A percentile compares a stretch with the other conserved stretches of the same genome.
These are phyloP conservation scores for Hylaea fasciaria DNA, from an alignment of 2,888 invertebrate genomes.

Conservation along the genomic window DNA sequence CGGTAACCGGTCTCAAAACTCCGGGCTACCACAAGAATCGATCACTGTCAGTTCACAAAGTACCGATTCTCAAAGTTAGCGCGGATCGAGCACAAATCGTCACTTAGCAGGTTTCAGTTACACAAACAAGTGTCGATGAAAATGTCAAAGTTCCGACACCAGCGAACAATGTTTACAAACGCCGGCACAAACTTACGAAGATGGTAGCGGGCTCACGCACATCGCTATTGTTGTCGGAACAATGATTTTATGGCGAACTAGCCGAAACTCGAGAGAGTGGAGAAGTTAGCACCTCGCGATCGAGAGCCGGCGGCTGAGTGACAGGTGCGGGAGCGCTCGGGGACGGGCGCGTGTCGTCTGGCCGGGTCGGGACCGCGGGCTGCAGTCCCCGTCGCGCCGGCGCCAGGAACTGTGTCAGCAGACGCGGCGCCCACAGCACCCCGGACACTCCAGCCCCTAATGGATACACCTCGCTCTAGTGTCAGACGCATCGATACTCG, in stretches of 20 bases:
- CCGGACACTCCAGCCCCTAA: conserved; percentile 68
- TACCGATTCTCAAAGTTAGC: conserved; percentile 23
- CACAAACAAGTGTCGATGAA: conserved; percentile 29
- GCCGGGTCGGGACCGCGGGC: conserved; percentile 71
- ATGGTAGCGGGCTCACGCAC: conserved; percentile 69
- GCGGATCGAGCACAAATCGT: conserved; percentile 42
- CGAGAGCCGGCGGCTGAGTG: conserved; percentile 50
- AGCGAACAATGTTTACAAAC: conserved; percentile 63
- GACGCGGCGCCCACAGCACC: conserved; percentile 72
- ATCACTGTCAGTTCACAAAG: conserved; percentile 17
- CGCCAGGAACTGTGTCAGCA: conserved; percentile 82
- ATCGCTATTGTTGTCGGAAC: conserved; percentile 68
- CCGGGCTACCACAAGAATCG: neutral
- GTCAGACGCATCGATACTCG: conserved; percentile 24
- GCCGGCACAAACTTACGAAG: conserved; percentile 58
- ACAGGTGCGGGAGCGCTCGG: conserved; percentile 64
- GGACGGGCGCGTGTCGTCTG: conserved; percentile 80
- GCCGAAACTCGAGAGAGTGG: conserved; percentile 48
- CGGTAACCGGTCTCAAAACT: conserved; percentile 1
- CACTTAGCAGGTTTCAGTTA: conserved; percentile 28
- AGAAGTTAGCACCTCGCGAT: conserved; percentile 43
- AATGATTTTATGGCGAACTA: conserved; percentile 54
- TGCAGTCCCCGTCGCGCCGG: conserved; percentile 76
- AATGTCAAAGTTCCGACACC: conserved; percentile 52
- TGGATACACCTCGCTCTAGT: conserved; percentile 35